phyloP scores from a whole-genome alignment of 2,888 invertebrate species.

The Chymomyza procnemis region DNA sequence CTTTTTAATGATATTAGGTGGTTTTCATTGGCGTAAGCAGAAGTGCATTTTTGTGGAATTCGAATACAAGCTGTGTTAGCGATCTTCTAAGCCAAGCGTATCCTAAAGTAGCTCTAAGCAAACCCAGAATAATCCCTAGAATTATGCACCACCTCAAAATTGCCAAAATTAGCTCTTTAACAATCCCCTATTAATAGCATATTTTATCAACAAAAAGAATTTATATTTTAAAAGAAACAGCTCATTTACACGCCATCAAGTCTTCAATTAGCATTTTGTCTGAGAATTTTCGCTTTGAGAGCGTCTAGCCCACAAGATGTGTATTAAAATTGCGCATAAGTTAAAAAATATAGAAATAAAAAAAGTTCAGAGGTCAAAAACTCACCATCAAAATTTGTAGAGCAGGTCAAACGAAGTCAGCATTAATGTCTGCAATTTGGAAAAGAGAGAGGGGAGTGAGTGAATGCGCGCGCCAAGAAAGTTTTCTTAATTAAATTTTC shows the following conservation, averaged over 20 bases:
- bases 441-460: too few species aligned
- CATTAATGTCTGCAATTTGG: conserved; percentile 31
- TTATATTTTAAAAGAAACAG: background rate
- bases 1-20: too few species aligned
- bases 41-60: too few species aligned
- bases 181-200: background rate
- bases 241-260: background rate
- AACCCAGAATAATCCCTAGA: too few species aligned
- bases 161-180: background rate
- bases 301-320: background rate
- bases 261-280: background rate
- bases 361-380: conserved; percentile 2
- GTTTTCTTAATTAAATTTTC: conserved; percentile 58
- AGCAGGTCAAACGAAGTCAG: background rate
- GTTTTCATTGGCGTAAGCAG: too few species aligned
- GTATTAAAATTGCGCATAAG: too few species aligned
- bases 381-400: conserved; percentile 45
- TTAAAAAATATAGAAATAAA: too few species aligned
- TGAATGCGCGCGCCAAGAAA: conserved; percentile 27
- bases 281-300: background rate
- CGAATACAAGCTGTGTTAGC: too few species aligned
- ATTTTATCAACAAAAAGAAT: background rate
- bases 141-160: background rate
- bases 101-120: too few species aligned
- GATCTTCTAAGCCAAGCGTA: too few species aligned